Evolutionary conservation across 2,113 vertebrate species (phyloP).

Genomic region (Terrapene triunguis): DNA sequence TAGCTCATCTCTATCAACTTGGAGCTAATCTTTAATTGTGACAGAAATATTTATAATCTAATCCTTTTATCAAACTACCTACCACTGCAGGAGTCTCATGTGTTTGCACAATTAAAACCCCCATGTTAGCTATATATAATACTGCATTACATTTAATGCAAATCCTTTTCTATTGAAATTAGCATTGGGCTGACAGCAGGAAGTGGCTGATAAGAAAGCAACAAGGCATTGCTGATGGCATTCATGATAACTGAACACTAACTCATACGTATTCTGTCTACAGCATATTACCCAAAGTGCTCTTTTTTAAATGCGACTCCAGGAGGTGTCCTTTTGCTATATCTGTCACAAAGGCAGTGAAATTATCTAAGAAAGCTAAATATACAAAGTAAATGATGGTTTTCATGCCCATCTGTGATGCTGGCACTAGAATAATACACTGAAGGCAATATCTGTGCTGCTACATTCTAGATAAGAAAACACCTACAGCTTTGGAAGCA

Average conservation of each 20-base stretch:
- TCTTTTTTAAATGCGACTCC: slow-evolving; percentile 67
- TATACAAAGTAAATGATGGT: slow-evolving; percentile 51
- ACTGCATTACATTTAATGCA: slow-evolving; percentile 84
- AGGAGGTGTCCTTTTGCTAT: slow-evolving; percentile 59
- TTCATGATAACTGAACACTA: slow-evolving; percentile 82
- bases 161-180: slow-evolving; percentile 87
- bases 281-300: slow-evolving; percentile 72
- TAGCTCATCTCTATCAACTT: slow-evolving; percentile 52
- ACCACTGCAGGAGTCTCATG: slow-evolving; percentile 85
- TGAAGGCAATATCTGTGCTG: slow-evolving; percentile 13
- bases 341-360: slow-evolving; percentile 66
- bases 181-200: slow-evolving; percentile 85
- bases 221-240: slow-evolving; percentile 87
- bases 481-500: slow-evolving; percentile 52
- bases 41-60: slow-evolving; percentile 85
- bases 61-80: slow-evolving; percentile 89
- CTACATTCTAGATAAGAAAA: slow-evolving; percentile 39
- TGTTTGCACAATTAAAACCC: slow-evolving; percentile 88
- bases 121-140: slow-evolving; percentile 77
- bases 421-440: slow-evolving; percentile 53
- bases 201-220: slow-evolving; percentile 85
- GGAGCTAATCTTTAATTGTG: slow-evolving; percentile 82
- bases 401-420: slow-evolving; percentile 62
- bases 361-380: slow-evolving; percentile 71
- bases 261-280: slow-evolving; percentile 75